Conservation (phyloP, 2,113 vertebrate species). For the Anser cygnoides region DNA sequence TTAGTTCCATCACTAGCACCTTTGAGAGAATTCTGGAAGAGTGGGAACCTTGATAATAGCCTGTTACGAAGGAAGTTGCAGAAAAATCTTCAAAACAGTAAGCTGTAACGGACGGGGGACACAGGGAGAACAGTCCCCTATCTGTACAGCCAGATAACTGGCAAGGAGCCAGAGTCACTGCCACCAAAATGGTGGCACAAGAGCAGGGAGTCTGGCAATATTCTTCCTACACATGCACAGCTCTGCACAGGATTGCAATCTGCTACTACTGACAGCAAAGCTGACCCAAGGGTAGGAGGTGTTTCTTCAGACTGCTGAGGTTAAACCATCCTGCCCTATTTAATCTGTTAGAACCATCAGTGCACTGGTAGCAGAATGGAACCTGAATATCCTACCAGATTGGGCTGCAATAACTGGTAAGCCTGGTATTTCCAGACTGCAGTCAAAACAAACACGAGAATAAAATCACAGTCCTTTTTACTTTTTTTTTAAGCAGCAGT, state of each 20-base stretch:
- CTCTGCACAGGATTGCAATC: neutral
- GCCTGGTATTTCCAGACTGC: constrained; percentile 57
- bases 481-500: neutral
- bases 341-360: constrained; percentile 13
- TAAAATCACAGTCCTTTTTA: neutral
- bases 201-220: neutral
- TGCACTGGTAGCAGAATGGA: neutral
- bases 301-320: neutral
- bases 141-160: neutral
- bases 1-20: constrained; percentile 4
- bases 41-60: neutral
- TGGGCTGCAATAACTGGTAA: constrained; percentile 38
- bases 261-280: neutral
- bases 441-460: constrained; percentile 54
- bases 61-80: neutral
- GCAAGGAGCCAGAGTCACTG: neutral
- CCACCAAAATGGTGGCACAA: neutral
- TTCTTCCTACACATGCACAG: neutral
- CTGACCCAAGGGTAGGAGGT: neutral
- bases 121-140: neutral
- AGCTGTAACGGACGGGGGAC: neutral
- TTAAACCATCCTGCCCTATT: neutral
- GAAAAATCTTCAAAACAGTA: neutral
- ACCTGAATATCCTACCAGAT: constrained; percentile 47
- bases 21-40: neutral